Conservation (phyloP, 2,113 vertebrate genomes). For the Oxyruncus cristatus region DNA sequence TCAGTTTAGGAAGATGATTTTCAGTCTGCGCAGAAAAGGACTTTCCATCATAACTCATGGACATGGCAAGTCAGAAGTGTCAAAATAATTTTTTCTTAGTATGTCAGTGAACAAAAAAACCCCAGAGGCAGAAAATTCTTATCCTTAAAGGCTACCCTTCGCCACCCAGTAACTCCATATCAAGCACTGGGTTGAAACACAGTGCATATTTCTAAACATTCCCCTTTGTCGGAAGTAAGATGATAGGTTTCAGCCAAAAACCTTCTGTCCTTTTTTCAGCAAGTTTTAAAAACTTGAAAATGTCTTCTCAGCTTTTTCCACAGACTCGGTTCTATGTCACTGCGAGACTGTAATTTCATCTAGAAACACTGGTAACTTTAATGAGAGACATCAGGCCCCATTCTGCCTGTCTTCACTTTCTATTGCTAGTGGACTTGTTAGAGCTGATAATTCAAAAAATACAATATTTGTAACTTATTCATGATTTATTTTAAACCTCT, state of each 20-base stretch:
- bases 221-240: background rate
- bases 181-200: background rate
- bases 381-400: background rate
- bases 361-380: background rate
- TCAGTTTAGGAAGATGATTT: background rate
- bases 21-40: background rate
- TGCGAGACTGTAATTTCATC: background rate
- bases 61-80: background rate
- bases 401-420: background rate
- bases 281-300: background rate
- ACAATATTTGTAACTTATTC: constrained; percentile 9
- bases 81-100: background rate
- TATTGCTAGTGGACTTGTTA: background rate
- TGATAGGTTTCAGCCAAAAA: background rate
- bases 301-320: background rate
- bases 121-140: background rate
- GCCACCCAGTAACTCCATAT: background rate
- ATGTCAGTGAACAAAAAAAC: background rate
- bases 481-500: constrained; percentile 29
- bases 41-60: background rate
- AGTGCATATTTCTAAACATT: background rate
- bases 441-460: background rate
- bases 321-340: background rate
- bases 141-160: background rate
- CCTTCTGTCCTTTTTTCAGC: background rate